phyloP scores from a whole-genome alignment of 2,113 vertebrate species.

The Ivindomyrus marchei region DNA sequence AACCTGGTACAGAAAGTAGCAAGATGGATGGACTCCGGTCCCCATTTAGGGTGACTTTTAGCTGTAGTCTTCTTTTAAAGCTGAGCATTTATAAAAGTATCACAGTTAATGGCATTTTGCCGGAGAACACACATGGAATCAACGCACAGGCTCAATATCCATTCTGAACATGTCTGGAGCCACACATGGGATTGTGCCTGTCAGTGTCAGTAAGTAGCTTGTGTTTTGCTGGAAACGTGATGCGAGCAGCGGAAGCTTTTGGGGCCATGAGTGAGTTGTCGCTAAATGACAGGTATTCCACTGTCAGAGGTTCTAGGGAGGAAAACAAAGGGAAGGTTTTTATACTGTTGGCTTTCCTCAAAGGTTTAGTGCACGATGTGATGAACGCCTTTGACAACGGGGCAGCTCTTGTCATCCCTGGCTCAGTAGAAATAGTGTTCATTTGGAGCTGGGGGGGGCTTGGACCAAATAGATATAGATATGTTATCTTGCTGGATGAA shows the following conservation, averaged over 20 bases:
- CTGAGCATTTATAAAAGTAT: not conserved
- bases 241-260: not conserved
- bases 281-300: slow-evolving; percentile 13
- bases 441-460: not conserved
- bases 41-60: not conserved
- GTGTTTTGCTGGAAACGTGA: not conserved
- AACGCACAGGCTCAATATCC: not conserved
- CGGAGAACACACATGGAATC: not conserved
- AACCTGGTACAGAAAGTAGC: not conserved
- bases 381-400: not conserved
- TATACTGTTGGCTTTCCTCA: not conserved
- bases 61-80: not conserved
- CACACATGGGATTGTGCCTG: not conserved
- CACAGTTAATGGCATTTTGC: not conserved
- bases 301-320: not conserved
- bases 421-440: not conserved
- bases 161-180: not conserved
- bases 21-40: not conserved
- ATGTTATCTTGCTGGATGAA: not conserved
- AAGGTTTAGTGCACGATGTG: not conserved
- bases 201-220: not conserved
- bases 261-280: not conserved
- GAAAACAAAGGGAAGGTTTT: not conserved
- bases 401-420: not conserved
- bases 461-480: not conserved